Evolutionary conservation across 2,113 vertebrate genomes (phyloP), one percentile per base, ranked within the genome.

Genomic region (Gymnarchus niloticus): DNA sequence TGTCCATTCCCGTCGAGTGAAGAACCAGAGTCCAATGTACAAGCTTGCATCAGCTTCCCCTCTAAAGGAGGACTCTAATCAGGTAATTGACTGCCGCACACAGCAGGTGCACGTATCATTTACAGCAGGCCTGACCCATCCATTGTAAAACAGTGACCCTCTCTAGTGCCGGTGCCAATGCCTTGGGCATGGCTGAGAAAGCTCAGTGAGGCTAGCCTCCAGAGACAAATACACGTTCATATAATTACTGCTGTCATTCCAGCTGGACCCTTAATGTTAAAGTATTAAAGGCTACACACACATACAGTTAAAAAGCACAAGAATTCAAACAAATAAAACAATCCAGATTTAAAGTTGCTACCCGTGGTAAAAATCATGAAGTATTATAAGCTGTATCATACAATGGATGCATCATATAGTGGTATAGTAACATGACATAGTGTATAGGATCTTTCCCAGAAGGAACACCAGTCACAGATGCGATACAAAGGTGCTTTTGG

Each of bases 91-190:
- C 93, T 93, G 94, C 93, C 90, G 92, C 92, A 91, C 92, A 93
- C 92, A 94, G 94, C 94, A 95, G 94, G 94, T 95, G 94, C 91
- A 90, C 91, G 94, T 95, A 95, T 95, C 94, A 46, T 87, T 95
- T 95, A 95, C 94, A 92, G 90, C 92, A 54, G 90, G 90, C 92
- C 89, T 90, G 91, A 94, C 93, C 94, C 92, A 91, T 93, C 93
- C 94, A 93, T 94, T 95, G 94, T 95, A 92, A 94, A 94, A 94
- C 91, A 93, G 87, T 93, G 94, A 95, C 94, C 94, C 93, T 94
- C 90, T 92, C 92, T 78, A 87, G 90, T 87, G 86, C 91, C 90
- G 87, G 92, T 93, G 91, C 93, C 91, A 92, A 91, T 91, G 88
- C 85, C 90, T 86, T 88, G 86, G 14, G 84, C 87, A 87, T 86